Evolutionary conservation across 2,797 vertebrate genomes (phyloP), one percentile per base, ranked within the genome.

Genomic region (Phoeniculus purpureus): DNA sequence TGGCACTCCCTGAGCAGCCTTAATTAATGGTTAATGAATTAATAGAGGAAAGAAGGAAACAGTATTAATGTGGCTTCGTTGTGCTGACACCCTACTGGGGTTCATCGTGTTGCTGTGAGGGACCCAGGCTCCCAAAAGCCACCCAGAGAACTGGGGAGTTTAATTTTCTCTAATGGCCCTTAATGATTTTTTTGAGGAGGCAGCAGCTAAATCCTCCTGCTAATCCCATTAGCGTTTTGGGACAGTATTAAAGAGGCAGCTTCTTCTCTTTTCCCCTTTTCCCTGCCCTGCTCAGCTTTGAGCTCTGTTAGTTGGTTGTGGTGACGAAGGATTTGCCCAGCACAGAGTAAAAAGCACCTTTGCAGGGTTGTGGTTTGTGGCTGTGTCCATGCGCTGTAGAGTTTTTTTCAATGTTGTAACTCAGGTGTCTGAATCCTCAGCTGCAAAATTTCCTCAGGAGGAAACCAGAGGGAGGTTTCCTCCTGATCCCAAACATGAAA

Each of bases 101-200:
- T 67, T 52, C 22, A 1, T 74, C 9, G 10, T 1, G 6, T 17
- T 3, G 3, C 2, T 6, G 27, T 2, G 5, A 27, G 31, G 51
- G 85, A 55, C 65, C 84, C 51, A 9, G 70, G 52, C 60, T 81
- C 60, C 78, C 6, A 1, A 85, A 94, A 94, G 79, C 87, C 5
- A 9, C 62, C n/a, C 2, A 23, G 84, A 93, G 81, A 89, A 79
- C 48, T 3, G 40, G 70, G 15, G 18, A 94, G 92, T 87, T 93
- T 96, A 40, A 91, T 96, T 95, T 96, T 89, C 87, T 84, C 32
- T 95, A 95, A 89, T 83, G 76, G 43, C 82, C 59, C 80, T 96
- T 94, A 87, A 73, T 84, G 94, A 82, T 87, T 95, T 70, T 95
- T 70, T 95, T 89, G 90, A 80, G 95, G 83, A 96, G 91, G 92